A percentile compares a stretch with the other conserved stretches of the same genome.
phyloP scores from a whole-genome alignment of 2,797 vertebrate genomes.

The Cichlasoma orientale region DNA sequence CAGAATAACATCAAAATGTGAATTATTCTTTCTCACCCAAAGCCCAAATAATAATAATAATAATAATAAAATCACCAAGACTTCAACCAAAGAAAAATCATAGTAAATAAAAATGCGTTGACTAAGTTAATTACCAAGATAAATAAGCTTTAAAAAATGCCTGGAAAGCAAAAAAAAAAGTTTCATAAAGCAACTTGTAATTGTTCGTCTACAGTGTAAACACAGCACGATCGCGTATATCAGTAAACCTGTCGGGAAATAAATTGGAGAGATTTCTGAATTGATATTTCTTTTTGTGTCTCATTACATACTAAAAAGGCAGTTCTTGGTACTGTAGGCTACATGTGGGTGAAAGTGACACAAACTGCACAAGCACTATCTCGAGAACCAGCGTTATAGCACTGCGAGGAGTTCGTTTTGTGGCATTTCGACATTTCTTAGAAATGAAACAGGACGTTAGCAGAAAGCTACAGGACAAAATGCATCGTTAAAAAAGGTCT shows the following conservation, averaged over 20 bases:
- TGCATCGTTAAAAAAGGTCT: neutral
- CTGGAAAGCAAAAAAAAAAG: neutral
- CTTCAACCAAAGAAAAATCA: slow-evolving; percentile 11
- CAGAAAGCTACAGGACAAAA: slow-evolving; percentile 17
- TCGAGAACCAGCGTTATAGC: slow-evolving; percentile 17
- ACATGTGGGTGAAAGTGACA: slow-evolving; percentile 44
- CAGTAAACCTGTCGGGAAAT: slow-evolving; percentile 17
- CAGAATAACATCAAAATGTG: slow-evolving; percentile 54
- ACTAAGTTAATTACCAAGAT: neutral
- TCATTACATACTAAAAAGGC: slow-evolving; percentile 50
- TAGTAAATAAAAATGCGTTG: slow-evolving; percentile 5
- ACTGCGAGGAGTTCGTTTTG: slow-evolving; percentile 29
- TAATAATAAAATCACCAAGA: neutral
- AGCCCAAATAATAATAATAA: neutral
- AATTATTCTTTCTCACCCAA: slow-evolving; percentile 9
- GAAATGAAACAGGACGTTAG: slow-evolving; percentile 49
- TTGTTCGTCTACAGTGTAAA: slow-evolving; percentile 17
- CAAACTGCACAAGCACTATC: slow-evolving; percentile 27
- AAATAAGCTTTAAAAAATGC: slow-evolving; percentile 23
- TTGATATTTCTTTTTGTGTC: neutral
- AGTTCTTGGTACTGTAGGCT: slow-evolving; percentile 61
- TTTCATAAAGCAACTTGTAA: neutral
- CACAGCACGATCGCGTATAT: neutral
- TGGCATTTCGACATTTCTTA: slow-evolving; percentile 43
- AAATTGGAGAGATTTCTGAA: slow-evolving; percentile 9